Evolutionary conservation across 2,888 invertebrate species (phyloP), one percentile per base, ranked within the genome.

Genomic region (Blastobasis adustella): DNA sequence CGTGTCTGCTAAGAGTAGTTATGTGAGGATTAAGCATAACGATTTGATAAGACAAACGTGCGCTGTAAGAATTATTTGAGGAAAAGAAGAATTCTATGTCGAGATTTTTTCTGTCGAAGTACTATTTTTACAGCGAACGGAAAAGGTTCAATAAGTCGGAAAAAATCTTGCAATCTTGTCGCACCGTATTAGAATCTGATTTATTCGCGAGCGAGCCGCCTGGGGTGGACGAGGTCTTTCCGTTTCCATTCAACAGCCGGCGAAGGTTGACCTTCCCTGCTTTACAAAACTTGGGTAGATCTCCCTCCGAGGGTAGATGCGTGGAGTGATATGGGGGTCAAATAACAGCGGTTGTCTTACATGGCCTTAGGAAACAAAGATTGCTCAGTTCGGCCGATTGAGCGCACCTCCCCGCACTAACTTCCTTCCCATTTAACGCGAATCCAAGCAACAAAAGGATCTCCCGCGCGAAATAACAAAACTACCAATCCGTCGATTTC

Each of bases 371-470:
- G 80, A 85, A 84, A 86, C 83, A 83, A 82, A 86, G 84, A 85
- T 84, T 82, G 80, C 67, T 79, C 77, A 65, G 65, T 79, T 73
- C 84, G 85, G 80, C 81, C 84, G 86, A 85, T 86, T 82, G 84
- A 80, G 68, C 81, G 71, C 72, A 79, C 72, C 81, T 81, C 82
- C 80, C 81, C 66, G 72, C 73, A 81, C 76, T 89, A 87, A 87
- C 89, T 89, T 89, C 88, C 82, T 74, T 72, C 71, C 86, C 89
- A 88, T 89, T 89, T 86, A 84, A 86, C 86, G 77, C 75, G 83
- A 76, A 85, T 82, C 75, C 80, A 76, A 71, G 82, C 87, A 84
- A 87, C 86, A 88, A 87, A 80, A 83, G 80, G 74, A 79, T 75
- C 74, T 79, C 76, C 69, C 79, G 82, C 80, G 85, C 72, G 84